Evolutionary conservation across 2,113 vertebrate genomes (phyloP), one percentile per base, ranked within the genome.

Genomic region (Mesembrinibis cayennensis): DNA sequence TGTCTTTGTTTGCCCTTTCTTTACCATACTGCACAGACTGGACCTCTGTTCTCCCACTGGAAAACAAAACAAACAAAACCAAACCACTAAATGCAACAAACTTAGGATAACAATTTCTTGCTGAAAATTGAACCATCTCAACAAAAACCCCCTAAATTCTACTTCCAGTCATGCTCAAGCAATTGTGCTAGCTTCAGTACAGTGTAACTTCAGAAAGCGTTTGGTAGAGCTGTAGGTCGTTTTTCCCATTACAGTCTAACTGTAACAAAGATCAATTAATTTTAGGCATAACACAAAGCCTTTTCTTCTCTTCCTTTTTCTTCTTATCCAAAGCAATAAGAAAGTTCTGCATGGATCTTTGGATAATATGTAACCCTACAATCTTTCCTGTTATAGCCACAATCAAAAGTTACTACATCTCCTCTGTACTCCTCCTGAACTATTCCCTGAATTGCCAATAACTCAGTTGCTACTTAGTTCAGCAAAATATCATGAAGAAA

Each of bases 1-100:
- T 97, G 97, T 99, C 99, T 98, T 99, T 99, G 97, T 99, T 99
- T 97, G 99, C 99, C 94, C 99, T 99, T 97, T 99, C 99, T 98
- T 99, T 99, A 82, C 99, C 99, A 98, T 99, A 99, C 97, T 99
- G 99, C 91, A 99, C 99, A 96, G 99, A 99, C 91, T 99, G 99
- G 71, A 99, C 99, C 97, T 99, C 99, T 49, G 99, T 99, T 98
- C 99, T 99, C 82, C 99, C 99, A 72, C 99, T 99, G 97, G 55
- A 98, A 98, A 96, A 42, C 92, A 93, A 98, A 98, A 96, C 73
- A 77, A 93, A 74, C 25, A 2, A 71, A 78, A 92, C 73, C 20
- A 93, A 82, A 61, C 18, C 2, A 27, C 55, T 79, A 91, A 86
- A 90, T 71, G 55, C 27, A 89, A 72, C 16, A 40, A 13, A 30